Conservation (phyloP, 2,888 invertebrate species). For the Xanthorhoe designata region DNA sequence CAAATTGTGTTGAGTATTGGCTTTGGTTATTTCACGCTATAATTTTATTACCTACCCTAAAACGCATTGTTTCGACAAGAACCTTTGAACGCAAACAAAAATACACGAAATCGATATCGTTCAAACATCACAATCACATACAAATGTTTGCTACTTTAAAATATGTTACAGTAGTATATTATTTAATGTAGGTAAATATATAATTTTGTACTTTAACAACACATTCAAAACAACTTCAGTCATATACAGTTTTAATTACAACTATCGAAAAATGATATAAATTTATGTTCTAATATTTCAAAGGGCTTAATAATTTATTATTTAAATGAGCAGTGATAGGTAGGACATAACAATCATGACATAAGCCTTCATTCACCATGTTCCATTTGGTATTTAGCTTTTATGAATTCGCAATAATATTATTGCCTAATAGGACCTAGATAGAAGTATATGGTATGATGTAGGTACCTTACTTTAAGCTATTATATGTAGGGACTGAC, state of each 20-base stretch:
- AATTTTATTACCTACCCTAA: slow-evolving; percentile 67
- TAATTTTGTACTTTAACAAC: slow-evolving; percentile 34
- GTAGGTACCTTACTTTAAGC: neutral
- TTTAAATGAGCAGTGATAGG: slow-evolving; percentile 21
- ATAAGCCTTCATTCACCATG: neutral
- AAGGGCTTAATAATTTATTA: neutral
- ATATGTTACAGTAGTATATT: slow-evolving; percentile 16
- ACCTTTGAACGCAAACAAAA: slow-evolving; percentile 21
- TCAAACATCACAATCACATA: slow-evolving; percentile 19
- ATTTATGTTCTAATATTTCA: neutral
- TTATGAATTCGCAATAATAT: neutral
- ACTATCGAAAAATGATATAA: neutral
- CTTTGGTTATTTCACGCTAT: slow-evolving; percentile 73
- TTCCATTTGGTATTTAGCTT: slow-evolving; percentile 2
- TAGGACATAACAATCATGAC: neutral
- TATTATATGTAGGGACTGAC: neutral
- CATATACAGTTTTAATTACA: slow-evolving; percentile 16
- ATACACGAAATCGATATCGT: slow-evolving; percentile 15
- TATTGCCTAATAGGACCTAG: too few relatives aligned
- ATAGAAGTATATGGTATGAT: neutral
- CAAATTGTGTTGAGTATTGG: slow-evolving; percentile 69
- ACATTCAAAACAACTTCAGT: slow-evolving; percentile 29
- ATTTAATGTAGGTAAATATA: slow-evolving; percentile 16
- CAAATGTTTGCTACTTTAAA: slow-evolving; percentile 16
- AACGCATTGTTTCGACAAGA: slow-evolving; percentile 33